Evolutionary conservation across 2,797 vertebrate genomes (phyloP).

Genomic region (Pangasius sanitwongsei): DNA sequence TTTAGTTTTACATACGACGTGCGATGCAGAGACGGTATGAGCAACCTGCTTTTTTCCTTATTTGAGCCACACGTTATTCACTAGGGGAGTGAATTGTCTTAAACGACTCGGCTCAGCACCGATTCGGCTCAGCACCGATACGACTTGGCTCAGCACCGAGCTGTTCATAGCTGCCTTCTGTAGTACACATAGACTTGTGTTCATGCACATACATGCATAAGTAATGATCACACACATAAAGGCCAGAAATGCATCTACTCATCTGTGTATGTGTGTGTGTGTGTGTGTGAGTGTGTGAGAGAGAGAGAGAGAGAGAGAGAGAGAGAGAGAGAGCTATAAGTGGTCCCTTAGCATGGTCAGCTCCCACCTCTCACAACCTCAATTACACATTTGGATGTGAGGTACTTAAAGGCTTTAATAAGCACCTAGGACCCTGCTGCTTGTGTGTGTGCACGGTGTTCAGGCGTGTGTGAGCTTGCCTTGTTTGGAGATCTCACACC

Average conservation of each 20-base stretch:
- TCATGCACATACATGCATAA: not conserved
- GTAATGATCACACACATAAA: not conserved
- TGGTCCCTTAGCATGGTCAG: not conserved
- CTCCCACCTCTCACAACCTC: not conserved
- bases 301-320: not conserved
- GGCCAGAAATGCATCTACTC: not conserved
- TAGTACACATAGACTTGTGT: not conserved
- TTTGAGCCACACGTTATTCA: not conserved
- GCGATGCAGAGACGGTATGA: not conserved
- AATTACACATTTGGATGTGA: not conserved
- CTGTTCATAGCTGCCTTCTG: not conserved
- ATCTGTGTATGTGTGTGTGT: not conserved
- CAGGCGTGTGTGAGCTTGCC: constrained; percentile 24
- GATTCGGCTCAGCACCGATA: not conserved
- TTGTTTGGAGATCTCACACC: constrained; percentile 30
- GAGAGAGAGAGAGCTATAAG: not conserved
- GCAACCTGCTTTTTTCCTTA: not conserved
- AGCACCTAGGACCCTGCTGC: not conserved
- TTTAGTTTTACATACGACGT: not conserved
- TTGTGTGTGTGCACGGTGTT: not conserved
- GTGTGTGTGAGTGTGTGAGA: not conserved
- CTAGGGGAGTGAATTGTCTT: not conserved
- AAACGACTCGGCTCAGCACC: too few relatives aligned
- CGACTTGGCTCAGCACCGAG: not conserved
- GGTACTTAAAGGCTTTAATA: not conserved